These are phyloP conservation scores for Mesorhabditis belari DNA, from an alignment of 2,888 invertebrate genomes.

Conservation along the genomic window DNA sequence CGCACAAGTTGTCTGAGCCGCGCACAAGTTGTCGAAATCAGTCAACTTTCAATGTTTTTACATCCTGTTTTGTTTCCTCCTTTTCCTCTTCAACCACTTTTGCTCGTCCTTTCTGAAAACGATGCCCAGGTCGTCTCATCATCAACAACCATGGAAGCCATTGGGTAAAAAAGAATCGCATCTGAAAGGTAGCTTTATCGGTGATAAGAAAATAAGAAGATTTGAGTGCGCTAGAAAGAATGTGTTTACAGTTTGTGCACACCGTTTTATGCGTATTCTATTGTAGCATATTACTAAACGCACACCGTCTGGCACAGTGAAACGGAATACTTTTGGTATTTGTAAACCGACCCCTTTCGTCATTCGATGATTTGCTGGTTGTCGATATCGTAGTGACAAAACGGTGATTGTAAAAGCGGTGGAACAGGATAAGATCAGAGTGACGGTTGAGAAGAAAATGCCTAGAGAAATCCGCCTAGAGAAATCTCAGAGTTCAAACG, in stretches of 20 bases:
- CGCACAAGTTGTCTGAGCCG: too few relatives aligned
- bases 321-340: not conserved
- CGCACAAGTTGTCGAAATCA: too few relatives aligned
- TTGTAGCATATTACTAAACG: too few relatives aligned
- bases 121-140: conserved; percentile 32
- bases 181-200: conserved; percentile 14
- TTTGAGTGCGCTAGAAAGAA: not conserved
- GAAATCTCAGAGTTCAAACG: not conserved
- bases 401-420: conserved; percentile 40
- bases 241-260: not conserved
- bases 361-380: conserved; percentile 33
- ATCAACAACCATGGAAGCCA: conserved; percentile 37
- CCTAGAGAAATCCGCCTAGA: too few relatives aligned
- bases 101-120: conserved; percentile 17
- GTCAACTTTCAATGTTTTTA: too few relatives aligned
- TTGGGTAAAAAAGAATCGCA: conserved; percentile 33
- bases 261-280: too few relatives aligned
- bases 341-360: conserved; percentile 11
- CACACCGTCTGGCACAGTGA: not conserved
- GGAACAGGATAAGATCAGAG: conserved; percentile 39
- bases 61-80: conserved; percentile 8
- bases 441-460: conserved; percentile 40
- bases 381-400: conserved; percentile 37
- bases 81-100: conserved; percentile 22
- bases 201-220: too few relatives aligned